These are phyloP conservation scores for Chunga burmeisteri DNA, from an alignment of 2,113 vertebrate species.

Conservation along the genomic window DNA sequence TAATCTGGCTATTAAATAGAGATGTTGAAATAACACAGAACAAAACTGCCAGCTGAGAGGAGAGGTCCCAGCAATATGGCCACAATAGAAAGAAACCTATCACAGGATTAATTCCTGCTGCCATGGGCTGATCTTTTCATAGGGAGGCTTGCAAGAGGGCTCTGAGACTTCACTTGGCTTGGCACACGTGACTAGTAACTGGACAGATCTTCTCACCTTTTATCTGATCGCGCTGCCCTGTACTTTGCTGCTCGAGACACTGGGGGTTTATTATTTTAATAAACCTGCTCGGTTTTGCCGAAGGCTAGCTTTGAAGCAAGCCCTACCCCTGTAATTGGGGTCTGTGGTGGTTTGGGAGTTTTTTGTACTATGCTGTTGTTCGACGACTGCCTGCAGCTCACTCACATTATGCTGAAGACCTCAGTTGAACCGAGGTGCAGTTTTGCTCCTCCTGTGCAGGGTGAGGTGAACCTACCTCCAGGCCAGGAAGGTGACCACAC, in stretches of 20 bases:
- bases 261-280: conserved; percentile 3
- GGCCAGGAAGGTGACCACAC: neutral
- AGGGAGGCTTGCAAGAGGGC: neutral
- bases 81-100: neutral
- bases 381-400: neutral
- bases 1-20: neutral
- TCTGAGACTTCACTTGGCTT: neutral
- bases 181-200: neutral
- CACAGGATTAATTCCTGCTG: neutral
- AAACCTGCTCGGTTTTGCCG: neutral
- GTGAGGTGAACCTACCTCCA: neutral
- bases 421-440: neutral
- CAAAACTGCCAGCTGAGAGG: neutral
- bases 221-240: conserved; percentile 9
- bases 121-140: neutral
- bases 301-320: neutral
- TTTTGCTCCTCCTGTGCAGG: neutral
- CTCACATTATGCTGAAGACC: neutral
- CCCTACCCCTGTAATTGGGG: conserved; percentile 10
- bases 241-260: neutral
- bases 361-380: neutral
- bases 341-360: neutral
- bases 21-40: neutral
- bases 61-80: conserved; percentile 1
- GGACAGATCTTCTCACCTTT: neutral